A percentile compares a stretch with the other conserved stretches of the same genome.
phyloP scores from a whole-genome alignment of 2,888 invertebrate genomes.

The Acanthacorydalis orientalis region DNA sequence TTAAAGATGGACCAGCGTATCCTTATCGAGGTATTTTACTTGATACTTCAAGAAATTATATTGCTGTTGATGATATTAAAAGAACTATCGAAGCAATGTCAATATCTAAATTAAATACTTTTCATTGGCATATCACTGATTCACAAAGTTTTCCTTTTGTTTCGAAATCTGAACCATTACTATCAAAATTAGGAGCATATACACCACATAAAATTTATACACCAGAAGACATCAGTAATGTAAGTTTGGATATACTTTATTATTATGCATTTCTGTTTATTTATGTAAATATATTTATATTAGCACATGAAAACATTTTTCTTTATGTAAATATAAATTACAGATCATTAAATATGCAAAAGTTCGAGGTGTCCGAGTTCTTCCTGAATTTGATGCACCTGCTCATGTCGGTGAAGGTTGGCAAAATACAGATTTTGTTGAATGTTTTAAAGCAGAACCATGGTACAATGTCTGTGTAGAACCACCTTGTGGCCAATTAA shows the following conservation, averaged over 20 bases:
- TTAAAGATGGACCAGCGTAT: conserved; percentile 68
- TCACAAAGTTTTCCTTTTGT: conserved; percentile 87
- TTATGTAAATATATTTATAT: neutral
- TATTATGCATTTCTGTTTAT: neutral
- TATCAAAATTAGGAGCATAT: conserved; percentile 64
- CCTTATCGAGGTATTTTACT: conserved; percentile 75
- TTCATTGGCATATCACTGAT: conserved; percentile 93
- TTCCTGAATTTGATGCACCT: conserved; percentile 87
- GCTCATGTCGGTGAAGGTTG: conserved; percentile 80
- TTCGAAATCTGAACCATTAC: conserved; percentile 50
- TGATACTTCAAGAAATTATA: conserved; percentile 82
- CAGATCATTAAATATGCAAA: conserved; percentile 46
- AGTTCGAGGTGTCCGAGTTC: conserved; percentile 62
- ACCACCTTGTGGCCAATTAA: conserved; percentile 73
- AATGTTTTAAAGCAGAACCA: conserved; percentile 57
- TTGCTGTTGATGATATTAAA: conserved; percentile 53
- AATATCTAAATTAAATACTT: conserved; percentile 76
- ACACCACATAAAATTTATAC: conserved; percentile 51
- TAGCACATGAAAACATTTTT: neutral
- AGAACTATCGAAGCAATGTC: conserved; percentile 78
- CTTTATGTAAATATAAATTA: neutral
- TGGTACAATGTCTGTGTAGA: conserved; percentile 59
- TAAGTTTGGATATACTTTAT: conserved; percentile 12
- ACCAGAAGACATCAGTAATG: conserved; percentile 31
- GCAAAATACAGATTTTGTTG: conserved; percentile 51